Base-by-base conservation (phyloP, 2,797 vertebrate genomes). In the Choloepus didactylus region DNA sequence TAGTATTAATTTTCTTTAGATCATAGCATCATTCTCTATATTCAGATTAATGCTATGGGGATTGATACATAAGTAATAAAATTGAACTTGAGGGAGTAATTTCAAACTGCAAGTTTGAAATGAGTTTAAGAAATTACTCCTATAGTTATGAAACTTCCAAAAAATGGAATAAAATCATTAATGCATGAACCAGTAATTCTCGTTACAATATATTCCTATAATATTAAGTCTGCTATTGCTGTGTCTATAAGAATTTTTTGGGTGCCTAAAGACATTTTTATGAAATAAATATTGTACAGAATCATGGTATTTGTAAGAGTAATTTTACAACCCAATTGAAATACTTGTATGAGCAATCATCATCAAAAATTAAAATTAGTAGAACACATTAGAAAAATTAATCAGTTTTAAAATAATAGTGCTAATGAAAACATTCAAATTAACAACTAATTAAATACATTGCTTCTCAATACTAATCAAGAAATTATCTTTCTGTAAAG, bases 71-170 rank as follows among this genome's bases (percentile, higher is more conserved):
- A 88, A 88, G 67, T 56, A 86, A 93, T 70, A n/a, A 51, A 90
- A 94, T 44, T 87, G 44, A 91, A 76, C 6, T 21, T 18, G 6
- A 92, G 5, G 35, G 16, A 67, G 18, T 3, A 85, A 85, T 69
- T 94, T 67, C 67, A 77, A 80, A 69, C 59, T 82, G 62, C 60
- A 54, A 69, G n/a, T 93, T 83, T 79, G 12, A 77, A 93, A 83
- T 41, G 44, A 9, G 18, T 38, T 87, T 72, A 87, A 70, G 35
- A 90, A 96, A 44, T 87, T 67, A 93, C 14, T 59, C 31, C 27
- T 77, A 27, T 67, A 87, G 77, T 90, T 82, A 89, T 82, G 51
- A 82, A 72, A 82, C 27, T 15, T 59, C 12, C 3, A 67, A 21
- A 35, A 83, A 89, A 35, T 41, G 21, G 44, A 87, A 86, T 82